Base-by-base conservation (phyloP, 2,888 invertebrate genomes). In the Crossocerus cetratus region DNA sequence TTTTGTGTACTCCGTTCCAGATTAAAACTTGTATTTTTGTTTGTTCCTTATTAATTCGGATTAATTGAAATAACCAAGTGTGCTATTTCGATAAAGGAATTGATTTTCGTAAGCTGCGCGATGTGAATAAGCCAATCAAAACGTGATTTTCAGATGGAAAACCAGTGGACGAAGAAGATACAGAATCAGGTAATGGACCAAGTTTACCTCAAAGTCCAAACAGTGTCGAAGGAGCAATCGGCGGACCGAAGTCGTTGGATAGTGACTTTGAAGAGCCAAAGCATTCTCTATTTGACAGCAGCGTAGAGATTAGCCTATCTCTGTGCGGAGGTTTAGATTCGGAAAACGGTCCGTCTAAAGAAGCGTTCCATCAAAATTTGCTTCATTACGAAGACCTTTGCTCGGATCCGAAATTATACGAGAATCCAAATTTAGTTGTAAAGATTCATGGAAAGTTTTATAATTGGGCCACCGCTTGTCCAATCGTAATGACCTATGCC, bases 151-250 rank as follows among this genome's bases (percentile, higher is more conserved):
- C 68, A 89, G 88, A 86, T 65, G 82, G 78, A 63, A 89, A 89
- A 82, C 70, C 92, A 61, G 92, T 93, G 74, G 94, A 95, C 74
- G 98, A 98, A 83, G 97, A 97, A 90, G 99, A 99, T 92, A 95
- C 96, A 81, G 98, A 99, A 91, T 98, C 98, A 74, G 99, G 99
- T 77, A 98, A 98, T 90, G 99, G 99, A 54, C 96, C 97, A 49
- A 98, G 98, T 63, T 91, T 99, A 83, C 97, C 98, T 8, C 98
- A 98, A 89, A 98, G 98, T 60, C 97, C 97, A 18, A 96, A 96
- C 85, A 97, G 97, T 75, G 94, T 96, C 70, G 97, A 96, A 83
- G 96, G 96, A 21, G 94, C 94, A 69, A 91, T 92, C 22, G 91
- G 91, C 22, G 91, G 92, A n/a, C 92, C 92, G 14, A 94, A 94